Evolutionary conservation across 2,888 invertebrate genomes (phyloP), one percentile per base, ranked within the genome.

Genomic region (Drepanosiphum platanoidis): DNA sequence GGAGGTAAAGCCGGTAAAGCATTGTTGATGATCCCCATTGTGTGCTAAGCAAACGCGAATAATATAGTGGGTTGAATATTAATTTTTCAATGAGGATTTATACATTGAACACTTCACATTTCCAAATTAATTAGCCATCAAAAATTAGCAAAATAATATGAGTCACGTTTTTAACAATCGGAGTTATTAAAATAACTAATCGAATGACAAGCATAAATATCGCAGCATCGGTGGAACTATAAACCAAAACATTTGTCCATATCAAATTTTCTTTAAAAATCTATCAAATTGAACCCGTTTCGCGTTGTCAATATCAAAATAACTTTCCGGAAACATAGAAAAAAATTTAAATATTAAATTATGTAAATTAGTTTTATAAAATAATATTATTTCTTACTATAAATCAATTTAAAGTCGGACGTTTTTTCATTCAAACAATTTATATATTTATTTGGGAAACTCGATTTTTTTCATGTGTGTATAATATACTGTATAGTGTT

Each of bases 21-120:
- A 77, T 84, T 84, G 84, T 84, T 68, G 66, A 75, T 66, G 77
- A 74, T 68, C 13, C 15, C 75, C 39, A 84, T 84, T 84, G 75
- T 84, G 58, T 32, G 30, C 39, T 84, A 77, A 77, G 70, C 77
- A 75, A 75, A 68, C 66, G 77, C 58, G 75, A 84, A 84, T 68
- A 77, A 84, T 70, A 77, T 58, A 77, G 52, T n/a, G 58, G 30
- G 39, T 39, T 66, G 30, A 46, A 61, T 83, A 72, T 66, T 83
- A 83, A 74, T 83, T 83, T 74, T 66, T 83, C 61, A 64, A 74
- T 34, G 61, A 64, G 15, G n/a, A 82, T 82, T 42, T 72, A 18
- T 18, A 61, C 61, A 9, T 15, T 82, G 36, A 72, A 39, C 15
- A 72, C n/a, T 72, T 71, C 81, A 72, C 15, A 32, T 42, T 72